Percentiles rank a stretch among this genome's conserved stretches.
Evolutionary conservation across 2,888 invertebrate genomes (phyloP).

Genomic region (Emmelina monodactyla): DNA sequence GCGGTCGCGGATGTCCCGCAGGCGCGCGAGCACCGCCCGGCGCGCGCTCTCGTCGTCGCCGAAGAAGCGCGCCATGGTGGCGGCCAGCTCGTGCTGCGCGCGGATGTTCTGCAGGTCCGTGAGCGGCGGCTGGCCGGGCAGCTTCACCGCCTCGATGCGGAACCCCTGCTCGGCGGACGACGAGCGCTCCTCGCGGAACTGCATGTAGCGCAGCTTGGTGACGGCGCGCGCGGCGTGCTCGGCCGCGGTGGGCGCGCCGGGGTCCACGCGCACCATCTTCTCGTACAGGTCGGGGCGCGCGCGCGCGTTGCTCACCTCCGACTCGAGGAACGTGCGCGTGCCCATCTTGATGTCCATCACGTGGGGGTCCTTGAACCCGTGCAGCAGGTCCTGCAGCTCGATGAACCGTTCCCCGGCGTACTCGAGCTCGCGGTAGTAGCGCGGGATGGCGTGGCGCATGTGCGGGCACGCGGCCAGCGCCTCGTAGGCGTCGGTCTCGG

Average conservation of each 20-base stretch:
- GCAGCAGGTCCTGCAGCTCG: conserved; percentile 92
- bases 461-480: conserved; percentile 77
- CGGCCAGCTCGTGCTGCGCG: conserved; percentile 75
- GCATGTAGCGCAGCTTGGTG: conserved; percentile 96
- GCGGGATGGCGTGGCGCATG: conserved; percentile 78
- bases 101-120: conserved; percentile 90
- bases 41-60: conserved; percentile 71
- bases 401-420: conserved; percentile 86
- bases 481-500: conserved; percentile 82
- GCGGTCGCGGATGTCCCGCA: conserved; percentile 77
- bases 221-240: conserved; percentile 85
- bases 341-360: conserved; percentile 99
- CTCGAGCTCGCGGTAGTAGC: conserved; percentile 83
- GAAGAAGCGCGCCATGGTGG: conserved; percentile 79
- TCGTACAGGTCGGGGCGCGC: conserved; percentile 89
- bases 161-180: conserved; percentile 94
- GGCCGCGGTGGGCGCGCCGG: conserved; percentile 81
- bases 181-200: conserved; percentile 92
- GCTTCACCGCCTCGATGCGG: conserved; percentile 93
- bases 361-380: conserved; percentile 88
- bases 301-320: conserved; percentile 88
- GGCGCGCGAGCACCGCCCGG: conserved; percentile 73
- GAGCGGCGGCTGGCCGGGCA: conserved; percentile 81
- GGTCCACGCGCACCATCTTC: conserved; percentile 94
- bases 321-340: conserved; percentile 92